These are phyloP conservation scores for Phanerotoma sp. DNA, from an alignment of 2,888 invertebrate species.

Conservation along the genomic window DNA sequence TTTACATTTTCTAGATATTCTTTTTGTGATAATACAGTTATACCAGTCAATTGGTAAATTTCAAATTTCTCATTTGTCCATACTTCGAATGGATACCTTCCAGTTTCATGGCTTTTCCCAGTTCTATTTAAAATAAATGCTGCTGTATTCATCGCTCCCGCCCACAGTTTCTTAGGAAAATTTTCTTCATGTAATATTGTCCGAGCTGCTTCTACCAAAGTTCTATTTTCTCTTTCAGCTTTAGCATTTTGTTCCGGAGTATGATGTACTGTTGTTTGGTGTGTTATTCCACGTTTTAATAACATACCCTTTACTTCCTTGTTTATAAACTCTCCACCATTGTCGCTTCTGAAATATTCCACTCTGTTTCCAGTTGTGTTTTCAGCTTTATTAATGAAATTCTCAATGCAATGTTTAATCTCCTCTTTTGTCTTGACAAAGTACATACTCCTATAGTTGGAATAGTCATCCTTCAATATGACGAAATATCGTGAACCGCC, in stretches of 20 bases:
- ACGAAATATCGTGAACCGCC: constrained; percentile 12
- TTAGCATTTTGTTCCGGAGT: constrained; percentile 33
- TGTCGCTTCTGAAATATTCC: constrained; percentile 8
- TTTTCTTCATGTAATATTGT: constrained; percentile 29
- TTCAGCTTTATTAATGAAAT: constrained; percentile 1
- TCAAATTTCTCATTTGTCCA: constrained; percentile 4
- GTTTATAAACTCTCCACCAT: constrained; percentile 15
- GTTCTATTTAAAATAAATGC: constrained; percentile 17
- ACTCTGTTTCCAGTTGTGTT: constrained; percentile 13
- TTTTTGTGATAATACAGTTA: not conserved
- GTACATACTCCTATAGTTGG: constrained; percentile 1
- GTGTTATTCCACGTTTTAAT: constrained; percentile 23
- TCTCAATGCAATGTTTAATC: constrained; percentile 1
- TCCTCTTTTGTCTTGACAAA: constrained; percentile 18
- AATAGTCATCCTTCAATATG: constrained; percentile 15
- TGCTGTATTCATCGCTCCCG: constrained; percentile 19
- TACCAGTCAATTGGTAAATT: not conserved
- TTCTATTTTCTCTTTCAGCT: constrained; percentile 32
- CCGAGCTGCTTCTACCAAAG: constrained; percentile 31
- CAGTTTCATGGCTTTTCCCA: not conserved
- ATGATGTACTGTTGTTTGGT: constrained; percentile 29
- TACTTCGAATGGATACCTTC: constrained; percentile 12
- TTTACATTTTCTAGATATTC: not conserved
- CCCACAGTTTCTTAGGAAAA: constrained; percentile 12
- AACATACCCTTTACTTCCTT: constrained; percentile 5